Base-by-base conservation (phyloP, 2,113 vertebrate genomes). In the Hoplias malabaricus region DNA sequence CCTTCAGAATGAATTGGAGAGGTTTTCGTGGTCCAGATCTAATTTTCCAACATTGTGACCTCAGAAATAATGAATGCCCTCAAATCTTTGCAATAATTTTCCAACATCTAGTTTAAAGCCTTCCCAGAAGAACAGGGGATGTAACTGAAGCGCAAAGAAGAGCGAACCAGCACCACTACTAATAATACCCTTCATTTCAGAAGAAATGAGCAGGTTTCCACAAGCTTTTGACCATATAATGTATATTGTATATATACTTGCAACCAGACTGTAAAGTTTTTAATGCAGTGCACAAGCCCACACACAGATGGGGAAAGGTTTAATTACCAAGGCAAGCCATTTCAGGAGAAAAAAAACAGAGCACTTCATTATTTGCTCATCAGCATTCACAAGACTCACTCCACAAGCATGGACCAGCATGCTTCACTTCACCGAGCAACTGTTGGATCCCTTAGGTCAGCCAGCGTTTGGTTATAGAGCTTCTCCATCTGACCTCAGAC, bases 401-500 rank as follows among this genome's bases (percentile, higher is more conserved):
- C 8, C 23, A 43, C 54, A 5, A 34, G 42, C 13, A 16, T 19
- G 43, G 42, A 43, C 38, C 29, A 36, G 31, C 56, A 59, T 59
- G 56, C 33, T 36, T 61, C 21, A 19, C 59, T 63, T 34, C 33
- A 23, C 19, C 5, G 16, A 43, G 48, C 43, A 36, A 36, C 61
- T 27, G 31, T 9, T 40, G n/a, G 12, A 34, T 63, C 21, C 46
- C 42, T 25, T 48, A 65, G 19, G 12, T 33, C 46, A 66, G 46
- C 16, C 72, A 36, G 4, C 19, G 10, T 53, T 75, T 50, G 36
- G 14, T 75, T 19, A 38, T 38, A 61, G 53, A 34, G 25, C 14
- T 33, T 40, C 29, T 29, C 40, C 21, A 19, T 50, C n/a, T 70
- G 54, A 77, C 75, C 75, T 69, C 57, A 61, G 65, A 27, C 75